Percentiles rank a stretch among this genome's conserved stretches.
phyloP scores from a whole-genome alignment of 2,797 vertebrate genomes.

The Rhodeus uyekii region DNA sequence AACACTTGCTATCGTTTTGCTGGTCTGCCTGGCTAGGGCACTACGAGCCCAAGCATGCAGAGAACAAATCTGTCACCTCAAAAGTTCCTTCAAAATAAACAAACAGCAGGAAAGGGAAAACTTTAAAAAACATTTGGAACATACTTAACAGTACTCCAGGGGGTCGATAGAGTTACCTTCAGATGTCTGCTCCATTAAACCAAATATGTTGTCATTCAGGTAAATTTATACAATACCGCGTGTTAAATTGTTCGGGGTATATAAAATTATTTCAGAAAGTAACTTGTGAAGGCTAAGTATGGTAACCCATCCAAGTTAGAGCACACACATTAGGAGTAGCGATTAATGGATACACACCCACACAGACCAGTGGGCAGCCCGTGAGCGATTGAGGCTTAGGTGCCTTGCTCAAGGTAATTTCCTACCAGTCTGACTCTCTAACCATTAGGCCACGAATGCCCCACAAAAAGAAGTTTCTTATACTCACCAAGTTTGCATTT shows the following conservation, averaged over 20 bases:
- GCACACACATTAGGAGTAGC: no score
- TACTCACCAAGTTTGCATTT: no score
- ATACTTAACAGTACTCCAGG: neutral
- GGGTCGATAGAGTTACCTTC: neutral
- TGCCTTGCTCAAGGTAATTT: no score
- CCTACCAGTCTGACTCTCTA: no score
- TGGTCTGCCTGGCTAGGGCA: neutral
- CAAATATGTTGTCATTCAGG: neutral
- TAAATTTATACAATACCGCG: neutral
- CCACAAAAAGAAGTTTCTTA: no score
- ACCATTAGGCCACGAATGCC: no score
- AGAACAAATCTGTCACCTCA: constrained; percentile 36
- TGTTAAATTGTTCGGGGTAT: neutral
- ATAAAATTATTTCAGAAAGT: neutral
- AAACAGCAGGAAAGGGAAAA: neutral
- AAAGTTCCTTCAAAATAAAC: constrained; percentile 32
- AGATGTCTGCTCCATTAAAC: neutral
- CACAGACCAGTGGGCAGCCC: no score
- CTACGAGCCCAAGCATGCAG: constrained; percentile 51
- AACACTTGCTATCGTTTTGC: constrained; percentile 38
- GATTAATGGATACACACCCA: no score
- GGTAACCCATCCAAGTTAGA: no score
- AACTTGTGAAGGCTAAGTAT: no score
- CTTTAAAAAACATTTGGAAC: neutral
- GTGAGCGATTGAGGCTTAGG: no score